phyloP scores from a whole-genome alignment of 1,140 invertebrate genomes.

The Drosophila varians region DNA sequence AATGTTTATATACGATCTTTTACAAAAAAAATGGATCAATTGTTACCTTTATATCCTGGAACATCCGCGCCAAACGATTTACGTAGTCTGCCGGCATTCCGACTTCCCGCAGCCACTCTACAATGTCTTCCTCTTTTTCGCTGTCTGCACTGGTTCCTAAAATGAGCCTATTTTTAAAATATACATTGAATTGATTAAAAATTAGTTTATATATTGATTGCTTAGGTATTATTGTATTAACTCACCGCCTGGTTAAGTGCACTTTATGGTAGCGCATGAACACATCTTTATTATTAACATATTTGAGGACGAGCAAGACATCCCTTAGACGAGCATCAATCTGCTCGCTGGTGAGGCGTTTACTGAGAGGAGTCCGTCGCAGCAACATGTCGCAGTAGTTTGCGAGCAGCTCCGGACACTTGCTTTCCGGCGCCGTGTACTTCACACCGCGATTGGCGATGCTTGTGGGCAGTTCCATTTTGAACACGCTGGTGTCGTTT shows the following conservation, averaged over 20 bases:
- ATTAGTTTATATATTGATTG: not conserved
- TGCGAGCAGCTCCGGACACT: constrained; percentile 98
- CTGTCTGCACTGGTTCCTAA: constrained; percentile 98
- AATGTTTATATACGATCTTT: not conserved
- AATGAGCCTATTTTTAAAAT: constrained; percentile 87
- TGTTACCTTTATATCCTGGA: constrained; percentile 98
- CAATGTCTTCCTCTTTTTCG: constrained; percentile 99
- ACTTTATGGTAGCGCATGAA: constrained; percentile 99
- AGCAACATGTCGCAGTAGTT: constrained; percentile 99
- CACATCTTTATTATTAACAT: constrained; percentile 99
- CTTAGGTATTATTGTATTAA: not conserved
- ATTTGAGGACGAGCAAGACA: constrained; percentile 98
- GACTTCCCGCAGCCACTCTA: constrained; percentile 96
- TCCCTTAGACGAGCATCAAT: constrained; percentile 96
- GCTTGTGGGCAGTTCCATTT: constrained; percentile 87
- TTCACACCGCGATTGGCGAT: constrained; percentile 86
- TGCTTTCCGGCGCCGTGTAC: constrained; percentile 93
- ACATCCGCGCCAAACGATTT: constrained; percentile 98
- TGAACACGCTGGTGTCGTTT: constrained; percentile 99
- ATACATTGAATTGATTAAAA: not conserved
- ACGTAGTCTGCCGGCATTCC: constrained; percentile 99
- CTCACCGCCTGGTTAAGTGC: constrained; percentile 96
- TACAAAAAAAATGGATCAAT: not conserved
- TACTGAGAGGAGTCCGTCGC: constrained; percentile 97
- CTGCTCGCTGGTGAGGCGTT: constrained; percentile 98